Evolutionary conservation across 2,888 invertebrate genomes (phyloP).

Genomic region (Sinohyriopsis cumingii): DNA sequence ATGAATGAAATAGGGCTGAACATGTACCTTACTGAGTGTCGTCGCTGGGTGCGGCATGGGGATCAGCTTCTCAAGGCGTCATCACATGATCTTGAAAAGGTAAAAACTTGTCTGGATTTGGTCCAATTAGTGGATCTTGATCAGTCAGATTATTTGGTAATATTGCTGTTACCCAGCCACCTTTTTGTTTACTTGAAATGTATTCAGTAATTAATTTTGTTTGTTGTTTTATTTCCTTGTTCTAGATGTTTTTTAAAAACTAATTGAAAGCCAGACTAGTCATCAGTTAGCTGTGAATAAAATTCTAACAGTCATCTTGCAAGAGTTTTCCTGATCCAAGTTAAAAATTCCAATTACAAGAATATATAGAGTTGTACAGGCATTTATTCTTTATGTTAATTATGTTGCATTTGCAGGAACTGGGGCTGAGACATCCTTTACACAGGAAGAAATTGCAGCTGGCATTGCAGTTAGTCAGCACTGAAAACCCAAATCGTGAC

Average conservation of each 20-base stretch:
- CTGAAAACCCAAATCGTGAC: conserved; percentile 58
- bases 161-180: background rate
- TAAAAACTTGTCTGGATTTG: conserved; percentile 34
- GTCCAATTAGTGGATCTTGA: background rate
- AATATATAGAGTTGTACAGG: too few relatives aligned
- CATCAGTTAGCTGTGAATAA: too few relatives aligned
- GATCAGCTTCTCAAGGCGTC: conserved; percentile 85
- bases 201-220: too few relatives aligned
- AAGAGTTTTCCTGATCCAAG: too few relatives aligned
- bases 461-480: conserved; percentile 73
- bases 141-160: background rate
- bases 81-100: conserved; percentile 88
- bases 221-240: too few relatives aligned
- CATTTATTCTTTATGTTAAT: too few relatives aligned
- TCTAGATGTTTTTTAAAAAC: too few relatives aligned
- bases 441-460: conserved; percentile 94
- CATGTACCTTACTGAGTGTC: conserved; percentile 84
- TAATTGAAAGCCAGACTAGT: too few relatives aligned
- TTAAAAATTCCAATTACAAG: too few relatives aligned
- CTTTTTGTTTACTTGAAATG: background rate
- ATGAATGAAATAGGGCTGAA: conserved; percentile 70
- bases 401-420: conserved; percentile 62
- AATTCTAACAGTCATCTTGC: too few relatives aligned
- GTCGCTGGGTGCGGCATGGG: conserved; percentile 87
- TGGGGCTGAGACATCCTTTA: conserved; percentile 78